Percentiles rank a stretch among this genome's conserved stretches.
These are phyloP conservation scores for Coreoperca whiteheadi DNA, from an alignment of 2,113 vertebrate species.

Conservation along the genomic window DNA sequence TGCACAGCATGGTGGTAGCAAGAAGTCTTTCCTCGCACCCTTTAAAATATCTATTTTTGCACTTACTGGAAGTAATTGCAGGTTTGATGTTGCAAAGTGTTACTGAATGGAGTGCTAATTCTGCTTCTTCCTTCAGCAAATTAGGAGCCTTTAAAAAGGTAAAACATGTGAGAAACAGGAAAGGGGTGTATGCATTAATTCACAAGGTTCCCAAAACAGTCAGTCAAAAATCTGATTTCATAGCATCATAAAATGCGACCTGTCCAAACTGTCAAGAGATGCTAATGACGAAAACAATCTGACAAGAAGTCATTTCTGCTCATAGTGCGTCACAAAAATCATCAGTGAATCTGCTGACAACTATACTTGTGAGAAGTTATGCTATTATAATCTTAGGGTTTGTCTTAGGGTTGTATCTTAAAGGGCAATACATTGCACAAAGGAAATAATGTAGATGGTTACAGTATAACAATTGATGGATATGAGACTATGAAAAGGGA, in stretches of 20 bases:
- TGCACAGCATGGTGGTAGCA: slow-evolving; percentile 39
- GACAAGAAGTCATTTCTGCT: not conserved
- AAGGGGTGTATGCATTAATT: not conserved
- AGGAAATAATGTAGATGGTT: not conserved
- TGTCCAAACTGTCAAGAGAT: not conserved
- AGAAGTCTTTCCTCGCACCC: slow-evolving; percentile 14
- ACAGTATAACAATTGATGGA: not conserved
- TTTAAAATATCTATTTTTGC: slow-evolving; percentile 15
- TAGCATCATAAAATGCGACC: not conserved
- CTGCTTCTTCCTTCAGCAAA: slow-evolving; percentile 8
- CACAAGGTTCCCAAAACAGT: not conserved
- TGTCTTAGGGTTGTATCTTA: not conserved
- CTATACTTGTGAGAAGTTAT: not conserved
- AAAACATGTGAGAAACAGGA: not conserved
- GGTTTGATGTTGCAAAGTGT: slow-evolving; percentile 37
- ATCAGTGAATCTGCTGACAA: not conserved
- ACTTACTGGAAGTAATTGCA: slow-evolving; percentile 42
- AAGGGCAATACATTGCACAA: not conserved
- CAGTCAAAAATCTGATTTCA: not conserved
- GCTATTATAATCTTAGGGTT: not conserved
- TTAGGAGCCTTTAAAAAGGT: slow-evolving; percentile 35
- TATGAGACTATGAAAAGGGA: not conserved
- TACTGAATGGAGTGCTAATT: slow-evolving; percentile 33
- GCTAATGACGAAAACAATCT: no score
- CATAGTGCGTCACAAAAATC: slow-evolving; percentile 6